Percentiles rank a stretch among this genome's conserved stretches.
phyloP scores from a whole-genome alignment of 2,888 invertebrate genomes.

The Polydrusus tereticollis region DNA sequence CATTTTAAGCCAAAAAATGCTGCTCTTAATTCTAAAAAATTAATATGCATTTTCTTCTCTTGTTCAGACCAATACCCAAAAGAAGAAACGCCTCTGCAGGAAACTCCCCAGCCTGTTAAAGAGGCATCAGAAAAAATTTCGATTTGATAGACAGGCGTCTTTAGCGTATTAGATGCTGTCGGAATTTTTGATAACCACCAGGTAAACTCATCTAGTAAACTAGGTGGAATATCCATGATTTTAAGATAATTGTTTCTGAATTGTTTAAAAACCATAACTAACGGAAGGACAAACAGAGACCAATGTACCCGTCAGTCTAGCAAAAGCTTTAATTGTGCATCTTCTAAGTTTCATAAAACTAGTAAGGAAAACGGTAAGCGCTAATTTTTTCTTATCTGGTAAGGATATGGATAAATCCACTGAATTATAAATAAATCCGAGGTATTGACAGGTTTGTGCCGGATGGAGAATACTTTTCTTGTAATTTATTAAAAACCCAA shows the following conservation, averaged over 20 bases:
- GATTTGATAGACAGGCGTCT: slow-evolving; percentile 4
- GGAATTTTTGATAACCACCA: slow-evolving; percentile 50
- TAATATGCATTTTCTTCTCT: slow-evolving; percentile 50
- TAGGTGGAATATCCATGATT: slow-evolving; percentile 33
- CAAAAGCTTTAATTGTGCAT: slow-evolving; percentile 49
- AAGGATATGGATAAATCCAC: not conserved
- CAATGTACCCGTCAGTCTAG: slow-evolving; percentile 49
- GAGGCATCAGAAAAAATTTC: slow-evolving; percentile 53
- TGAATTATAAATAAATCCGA: slow-evolving; percentile 11
- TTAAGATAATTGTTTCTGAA: slow-evolving; percentile 47
- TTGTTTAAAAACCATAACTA: slow-evolving; percentile 50
- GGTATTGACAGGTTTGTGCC: not conserved
- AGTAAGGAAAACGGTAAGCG: not conserved
- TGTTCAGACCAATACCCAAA: slow-evolving; percentile 47
- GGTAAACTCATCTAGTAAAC: slow-evolving; percentile 42
- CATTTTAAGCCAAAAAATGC: slow-evolving; percentile 50
- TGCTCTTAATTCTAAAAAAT: slow-evolving; percentile 52
- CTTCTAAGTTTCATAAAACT: not conserved
- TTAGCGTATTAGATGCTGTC: not conserved
- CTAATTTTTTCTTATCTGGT: not conserved
- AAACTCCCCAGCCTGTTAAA: slow-evolving; percentile 50
- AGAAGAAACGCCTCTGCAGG: slow-evolving; percentile 28
- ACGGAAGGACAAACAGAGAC: slow-evolving; percentile 54
- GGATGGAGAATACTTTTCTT: slow-evolving; percentile 39
- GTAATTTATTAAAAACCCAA: slow-evolving; percentile 43